phyloP scores from a whole-genome alignment of 2,797 vertebrate genomes.

The Lepilemur septentrionalis region DNA sequence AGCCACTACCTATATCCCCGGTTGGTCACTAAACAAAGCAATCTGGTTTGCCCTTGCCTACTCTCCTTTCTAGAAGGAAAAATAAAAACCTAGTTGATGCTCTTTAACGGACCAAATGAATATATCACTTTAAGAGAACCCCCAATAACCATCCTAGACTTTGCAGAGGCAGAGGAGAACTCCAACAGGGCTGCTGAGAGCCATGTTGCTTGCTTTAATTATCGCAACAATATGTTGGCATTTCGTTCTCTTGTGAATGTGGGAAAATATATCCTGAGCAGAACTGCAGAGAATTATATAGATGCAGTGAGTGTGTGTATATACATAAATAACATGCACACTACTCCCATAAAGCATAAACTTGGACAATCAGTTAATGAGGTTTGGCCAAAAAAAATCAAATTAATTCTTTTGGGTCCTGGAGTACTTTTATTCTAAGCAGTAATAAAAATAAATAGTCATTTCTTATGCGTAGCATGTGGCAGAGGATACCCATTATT shows the following conservation, averaged over 20 bases:
- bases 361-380: slow-evolving; percentile 49
- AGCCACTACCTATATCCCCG: neutral
- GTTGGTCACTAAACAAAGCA: neutral
- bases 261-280: neutral
- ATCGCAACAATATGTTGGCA: neutral
- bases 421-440: slow-evolving; percentile 15
- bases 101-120: neutral
- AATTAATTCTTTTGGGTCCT: slow-evolving; percentile 40
- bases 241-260: neutral
- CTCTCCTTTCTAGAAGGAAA: neutral
- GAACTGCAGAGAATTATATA: neutral
- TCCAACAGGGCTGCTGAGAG: neutral
- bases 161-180: neutral
- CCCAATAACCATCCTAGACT: neutral
- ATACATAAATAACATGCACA: neutral
- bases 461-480: neutral
- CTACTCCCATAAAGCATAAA: neutral
- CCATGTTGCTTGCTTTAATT: neutral
- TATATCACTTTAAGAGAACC: neutral
- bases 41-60: neutral
- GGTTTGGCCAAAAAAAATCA: neutral
- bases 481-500: neutral
- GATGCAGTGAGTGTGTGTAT: neutral
- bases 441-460: slow-evolving; percentile 14
- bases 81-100: neutral